phyloP scores from a whole-genome alignment of 1,140 invertebrate species.

The Scaptomyza pallida region DNA sequence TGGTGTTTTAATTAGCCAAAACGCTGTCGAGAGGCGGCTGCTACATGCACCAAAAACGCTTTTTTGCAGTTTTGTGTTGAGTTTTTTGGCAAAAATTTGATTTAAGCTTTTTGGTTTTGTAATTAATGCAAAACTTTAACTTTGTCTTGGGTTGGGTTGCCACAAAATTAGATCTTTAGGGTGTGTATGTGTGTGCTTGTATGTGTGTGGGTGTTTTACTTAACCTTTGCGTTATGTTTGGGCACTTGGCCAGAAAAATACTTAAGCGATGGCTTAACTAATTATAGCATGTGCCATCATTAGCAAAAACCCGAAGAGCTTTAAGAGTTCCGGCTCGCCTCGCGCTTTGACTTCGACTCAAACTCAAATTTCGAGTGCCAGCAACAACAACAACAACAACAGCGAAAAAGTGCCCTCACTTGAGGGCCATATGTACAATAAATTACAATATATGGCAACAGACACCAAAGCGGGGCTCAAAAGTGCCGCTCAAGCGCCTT shows the following conservation, averaged over 20 bases:
- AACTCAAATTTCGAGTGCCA: slow-evolving; percentile 51
- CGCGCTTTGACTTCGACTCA: slow-evolving; percentile 22
- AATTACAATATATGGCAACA: slow-evolving; percentile 14
- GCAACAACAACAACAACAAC: slow-evolving; percentile 33
- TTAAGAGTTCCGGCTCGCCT: slow-evolving; percentile 72
- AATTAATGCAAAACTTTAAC: slow-evolving; percentile 26
- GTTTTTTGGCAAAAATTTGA: no score
- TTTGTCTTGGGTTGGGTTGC: background rate
- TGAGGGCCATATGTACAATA: slow-evolving; percentile 52
- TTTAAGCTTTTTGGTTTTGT: slow-evolving; percentile 15
- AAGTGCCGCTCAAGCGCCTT: slow-evolving; percentile 12
- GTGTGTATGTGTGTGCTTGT: slow-evolving; percentile 4
- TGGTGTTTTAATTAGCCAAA: slow-evolving; percentile 72
- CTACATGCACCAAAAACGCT: slow-evolving; percentile 54
- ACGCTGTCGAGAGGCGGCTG: slow-evolving; percentile 52
- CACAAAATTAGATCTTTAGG: background rate
- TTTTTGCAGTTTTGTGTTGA: slow-evolving; percentile 35
- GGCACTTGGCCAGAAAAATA: slow-evolving; percentile 50
- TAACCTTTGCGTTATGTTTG: slow-evolving; percentile 23
- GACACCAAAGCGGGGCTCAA: slow-evolving; percentile 15
- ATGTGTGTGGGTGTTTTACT: slow-evolving; percentile 16
- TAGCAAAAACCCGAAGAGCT: slow-evolving; percentile 36
- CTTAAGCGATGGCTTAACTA: slow-evolving; percentile 57
- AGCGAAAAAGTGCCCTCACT: slow-evolving; percentile 62
- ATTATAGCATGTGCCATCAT: slow-evolving; percentile 69